Base-by-base conservation (phyloP, 2,888 invertebrate genomes). In the Lamellibrachia columna region DNA sequence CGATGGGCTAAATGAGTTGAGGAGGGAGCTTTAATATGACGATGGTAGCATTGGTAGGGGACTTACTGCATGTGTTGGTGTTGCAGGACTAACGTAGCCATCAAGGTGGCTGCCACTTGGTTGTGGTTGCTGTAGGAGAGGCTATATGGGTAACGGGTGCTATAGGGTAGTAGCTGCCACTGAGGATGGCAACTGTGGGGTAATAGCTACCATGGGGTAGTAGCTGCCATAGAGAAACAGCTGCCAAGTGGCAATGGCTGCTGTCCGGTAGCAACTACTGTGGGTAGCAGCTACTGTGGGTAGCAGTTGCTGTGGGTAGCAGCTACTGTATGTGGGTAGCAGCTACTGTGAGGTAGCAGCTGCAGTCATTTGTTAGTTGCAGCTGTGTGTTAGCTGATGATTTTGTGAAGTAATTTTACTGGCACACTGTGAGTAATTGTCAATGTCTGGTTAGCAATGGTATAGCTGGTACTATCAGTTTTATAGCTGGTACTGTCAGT, bases 1-100 rank as follows among this genome's bases (percentile, higher is more conserved):
- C 1, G 40, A 40, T 40, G 40, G 40, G 40, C 40, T 40, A 40
- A 40, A 40, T 40, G 40, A 40, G 40, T 40, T 40, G 40, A 40
- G 40, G 40, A 40, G 40, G 40, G 40, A 40, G 40, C 40, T 40
- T 40, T 40, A 40, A 40, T 40, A 40, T n/a, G n/a, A 75, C n/a
- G 75, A 11, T 6, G 75, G 15, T 15, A 22, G 22, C 75, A 4
- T 0, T 22, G 75, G 75, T 75, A 22, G 22, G 22, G 15, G 75
- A 22, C 75, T 75, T n/a, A 75, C n/a, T 75, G 75, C 75, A 75
- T 75, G 75, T 75, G 22, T 75, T 75, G 22, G 22, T 75, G 4
- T 75, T 75, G 22, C 75, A 75, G 75, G 75, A n/a, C 75, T 75
- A 75, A 75, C n/a, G 75, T 75, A 75, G 75, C 75, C n/a, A n/a